Base-by-base conservation (phyloP, 1,140 invertebrate genomes). In the Drusus annulatus region DNA sequence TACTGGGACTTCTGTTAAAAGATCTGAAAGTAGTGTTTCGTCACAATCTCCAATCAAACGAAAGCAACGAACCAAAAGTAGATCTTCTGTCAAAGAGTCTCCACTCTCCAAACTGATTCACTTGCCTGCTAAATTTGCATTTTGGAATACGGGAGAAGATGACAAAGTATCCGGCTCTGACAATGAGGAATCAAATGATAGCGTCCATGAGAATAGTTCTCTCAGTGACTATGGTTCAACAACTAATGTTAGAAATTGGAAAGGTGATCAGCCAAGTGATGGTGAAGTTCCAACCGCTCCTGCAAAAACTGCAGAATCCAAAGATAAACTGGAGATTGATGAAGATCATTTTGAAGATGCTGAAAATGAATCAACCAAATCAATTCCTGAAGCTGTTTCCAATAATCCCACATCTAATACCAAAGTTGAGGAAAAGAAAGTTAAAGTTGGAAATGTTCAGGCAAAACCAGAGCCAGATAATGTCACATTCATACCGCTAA, bases 81-180 rank as follows among this genome's bases (percentile, higher is more conserved):
- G 23, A 45, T 73, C 58, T 45, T 36, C 25, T 45, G 23, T 56
- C 25, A 25, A 60, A 52, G 31, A 81, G 36, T 85, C 86, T 21
- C 82, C 87, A 7, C 85, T 90, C 45, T 86, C 86, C 17, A 90
- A 88, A 86, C 79, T 90, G 31, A 86, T 90, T 25, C 88, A 90
- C 76, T 84, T 90, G 62, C 88, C 89, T 13, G 84, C 86, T 36
- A 90, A 89, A 85, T 84, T 90, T 54, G 88, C 86, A 23, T 90
- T 90, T 86, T 90, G 89, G 89, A 84, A 87, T 76, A 89, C 86
- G 84, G 76, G 23, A 50, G 87, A 88, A 28, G 87, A 89, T 60
- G 52, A 13, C 7, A 79, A 82, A 75, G 68, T 31, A 21, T 78
- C 68, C 17, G 56, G 62, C 6, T 62, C 58, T 19, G 71, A 54